phyloP scores from a whole-genome alignment of 2,888 invertebrate genomes.

The Macrophya annulata region DNA sequence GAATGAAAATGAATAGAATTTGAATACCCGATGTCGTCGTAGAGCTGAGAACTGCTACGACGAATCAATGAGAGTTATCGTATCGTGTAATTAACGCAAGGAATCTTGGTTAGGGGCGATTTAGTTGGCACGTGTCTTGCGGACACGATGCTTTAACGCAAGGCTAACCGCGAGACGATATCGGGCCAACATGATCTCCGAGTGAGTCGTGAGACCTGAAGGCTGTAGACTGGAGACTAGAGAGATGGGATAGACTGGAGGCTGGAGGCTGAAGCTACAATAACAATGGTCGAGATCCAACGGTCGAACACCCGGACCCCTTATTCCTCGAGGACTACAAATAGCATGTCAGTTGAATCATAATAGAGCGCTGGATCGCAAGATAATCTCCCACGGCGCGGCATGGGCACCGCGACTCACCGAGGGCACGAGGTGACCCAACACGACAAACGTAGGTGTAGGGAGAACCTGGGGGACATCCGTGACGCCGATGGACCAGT shows the following conservation, averaged over 20 bases:
- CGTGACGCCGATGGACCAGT: constrained; percentile 49
- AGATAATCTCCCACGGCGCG: constrained; percentile 70
- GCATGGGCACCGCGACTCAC: constrained; percentile 32
- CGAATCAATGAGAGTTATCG: constrained; percentile 26
- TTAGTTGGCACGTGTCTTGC: constrained; percentile 45
- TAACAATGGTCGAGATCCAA: constrained; percentile 48
- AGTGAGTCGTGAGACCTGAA: constrained; percentile 51
- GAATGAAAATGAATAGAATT: neutral
- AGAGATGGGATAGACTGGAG: constrained; percentile 29
- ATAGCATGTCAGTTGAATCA: constrained; percentile 75
- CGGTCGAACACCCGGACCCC: constrained; percentile 51
- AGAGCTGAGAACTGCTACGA: neutral
- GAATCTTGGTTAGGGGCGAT: constrained; percentile 19
- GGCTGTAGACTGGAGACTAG: constrained; percentile 18
- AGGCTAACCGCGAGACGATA: constrained; percentile 42
- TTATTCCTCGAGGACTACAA: constrained; percentile 68
- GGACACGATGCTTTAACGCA: constrained; percentile 44
- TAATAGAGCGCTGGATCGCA: constrained; percentile 74
- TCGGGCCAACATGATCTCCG: constrained; percentile 45
- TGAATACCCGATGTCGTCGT: neutral
- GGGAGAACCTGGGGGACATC: constrained; percentile 52
- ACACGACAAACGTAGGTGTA: constrained; percentile 53
- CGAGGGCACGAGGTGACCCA: constrained; percentile 53
- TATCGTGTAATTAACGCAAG: constrained; percentile 34
- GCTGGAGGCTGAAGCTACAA: constrained; percentile 33